Conservation (phyloP, 2,113 vertebrate species). For the Toxotes jaculatrix region DNA sequence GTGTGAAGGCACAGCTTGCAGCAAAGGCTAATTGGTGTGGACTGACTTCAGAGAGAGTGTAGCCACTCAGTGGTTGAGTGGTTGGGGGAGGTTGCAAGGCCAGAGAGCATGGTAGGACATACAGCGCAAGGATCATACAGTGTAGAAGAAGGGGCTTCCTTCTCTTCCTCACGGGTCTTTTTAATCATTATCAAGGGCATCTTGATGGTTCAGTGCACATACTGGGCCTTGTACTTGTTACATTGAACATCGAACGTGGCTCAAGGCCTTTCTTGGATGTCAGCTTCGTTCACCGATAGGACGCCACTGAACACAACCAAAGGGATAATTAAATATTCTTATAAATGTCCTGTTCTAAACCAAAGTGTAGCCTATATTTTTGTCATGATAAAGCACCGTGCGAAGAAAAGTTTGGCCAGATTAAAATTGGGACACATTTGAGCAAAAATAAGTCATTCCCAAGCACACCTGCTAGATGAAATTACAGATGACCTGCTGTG, state of each 20-base stretch:
- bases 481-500: conserved; percentile 8
- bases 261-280: conserved; percentile 27
- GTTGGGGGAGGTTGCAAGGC: conserved; percentile 47
- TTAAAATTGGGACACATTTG: neutral
- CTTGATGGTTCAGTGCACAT: conserved; percentile 36
- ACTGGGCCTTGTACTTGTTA: conserved; percentile 29
- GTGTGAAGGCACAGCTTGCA: conserved; percentile 70
- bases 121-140: conserved; percentile 20
- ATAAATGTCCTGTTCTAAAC: neutral
- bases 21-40: conserved; percentile 73
- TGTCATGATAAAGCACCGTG: neutral
- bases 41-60: conserved; percentile 68
- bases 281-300: conserved; percentile 18
- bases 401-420: neutral
- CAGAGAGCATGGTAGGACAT: conserved; percentile 40
- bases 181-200: conserved; percentile 60
- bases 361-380: neutral
- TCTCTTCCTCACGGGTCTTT: conserved; percentile 37
- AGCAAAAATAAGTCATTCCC: conserved; percentile 6
- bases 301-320: conserved; percentile 14
- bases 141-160: conserved; percentile 1
- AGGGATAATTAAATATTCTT: conserved; percentile 3
- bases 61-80: conserved; percentile 51
- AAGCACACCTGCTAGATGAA: conserved; percentile 3
- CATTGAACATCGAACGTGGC: conserved; percentile 18